Evolutionary conservation across 2,113 vertebrate genomes (phyloP).

Genomic region (Glareola pratincola): DNA sequence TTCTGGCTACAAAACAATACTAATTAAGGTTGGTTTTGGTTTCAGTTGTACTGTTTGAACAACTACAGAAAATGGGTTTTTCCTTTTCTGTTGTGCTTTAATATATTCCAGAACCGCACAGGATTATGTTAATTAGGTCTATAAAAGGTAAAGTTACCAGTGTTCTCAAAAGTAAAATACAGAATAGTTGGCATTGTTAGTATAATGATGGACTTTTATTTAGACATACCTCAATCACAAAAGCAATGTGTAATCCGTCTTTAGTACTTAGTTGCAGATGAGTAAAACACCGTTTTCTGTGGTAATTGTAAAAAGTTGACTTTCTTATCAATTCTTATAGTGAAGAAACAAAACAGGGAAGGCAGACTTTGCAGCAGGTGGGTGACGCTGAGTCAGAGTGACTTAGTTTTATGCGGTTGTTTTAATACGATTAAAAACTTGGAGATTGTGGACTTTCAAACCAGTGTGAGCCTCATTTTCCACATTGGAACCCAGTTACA

Average conservation of each 20-base stretch:
- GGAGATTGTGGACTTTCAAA: background rate
- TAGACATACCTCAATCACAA: background rate
- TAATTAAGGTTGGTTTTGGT: background rate
- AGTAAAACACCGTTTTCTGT: background rate
- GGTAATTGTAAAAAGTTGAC: background rate
- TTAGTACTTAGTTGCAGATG: background rate
- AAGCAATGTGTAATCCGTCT: background rate
- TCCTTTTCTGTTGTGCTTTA: background rate
- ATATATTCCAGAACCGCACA: background rate
- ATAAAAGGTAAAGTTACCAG: background rate
- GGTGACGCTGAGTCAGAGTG: background rate
- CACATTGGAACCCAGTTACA: background rate
- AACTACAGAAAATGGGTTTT: background rate
- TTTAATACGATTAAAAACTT: background rate
- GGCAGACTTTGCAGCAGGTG: background rate
- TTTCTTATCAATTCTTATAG: background rate
- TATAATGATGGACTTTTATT: background rate
- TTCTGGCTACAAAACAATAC: background rate
- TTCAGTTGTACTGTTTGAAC: background rate
- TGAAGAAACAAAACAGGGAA: background rate
- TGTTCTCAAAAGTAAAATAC: background rate
- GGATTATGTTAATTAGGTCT: background rate
- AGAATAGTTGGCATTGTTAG: background rate
- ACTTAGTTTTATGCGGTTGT: background rate
- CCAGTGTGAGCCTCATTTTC: background rate